Base-by-base conservation (phyloP, 37 sponge, comb jelly and placozoan species). In the Beroe forskalii region DNA sequence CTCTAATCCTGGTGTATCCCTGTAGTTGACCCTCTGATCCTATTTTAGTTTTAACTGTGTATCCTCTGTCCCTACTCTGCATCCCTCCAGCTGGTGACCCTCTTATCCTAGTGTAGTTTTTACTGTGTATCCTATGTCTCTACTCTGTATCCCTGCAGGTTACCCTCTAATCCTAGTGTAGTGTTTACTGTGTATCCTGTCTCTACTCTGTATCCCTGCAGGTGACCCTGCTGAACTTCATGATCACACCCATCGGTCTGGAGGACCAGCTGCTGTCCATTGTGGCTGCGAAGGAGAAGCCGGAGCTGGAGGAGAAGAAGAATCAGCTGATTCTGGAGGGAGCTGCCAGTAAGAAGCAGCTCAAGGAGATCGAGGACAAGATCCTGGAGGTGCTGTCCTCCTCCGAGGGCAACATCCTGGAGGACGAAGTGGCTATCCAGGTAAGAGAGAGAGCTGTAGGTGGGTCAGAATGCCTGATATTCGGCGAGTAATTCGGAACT, bases 181-280 rank as follows among this genome's bases (percentile, higher is more conserved):
- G n/a, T n/a, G n/a, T n/a, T n/a, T n/a, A n/a, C n/a, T n/a, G n/a
- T n/a, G n/a, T n/a, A n/a, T n/a, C n/a, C n/a, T 14, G 90, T 62
- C 25, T 12, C 55, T 48, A 6, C 55, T 48, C 55, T 12, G 12
- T 12, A 6, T 48, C 12, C 55, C 90, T 89, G 0, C 69, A 96
- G 96, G 95, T 97, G 28, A 91, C 94, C 9, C 76, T 97, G 76
- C 93, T 97, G 38, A 97, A 97, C 91, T 97, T 97, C 91, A 97
- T 97, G 99, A 97, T 97, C 91, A 97, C 99, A 12, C 99, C 99
- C 28, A 92, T 94, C 22, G 99, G 99, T n/a, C 93, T 97, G 76
- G 92, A 97, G 90, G 99, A 97, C 90, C 99, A 97, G 94, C 91
- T 97, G 63, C 91, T 97, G 76, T 96, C 96, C 4, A 97, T 96